Evolutionary conservation across 1,140 invertebrate species (phyloP).

Genomic region (Drosophila auraria): DNA sequence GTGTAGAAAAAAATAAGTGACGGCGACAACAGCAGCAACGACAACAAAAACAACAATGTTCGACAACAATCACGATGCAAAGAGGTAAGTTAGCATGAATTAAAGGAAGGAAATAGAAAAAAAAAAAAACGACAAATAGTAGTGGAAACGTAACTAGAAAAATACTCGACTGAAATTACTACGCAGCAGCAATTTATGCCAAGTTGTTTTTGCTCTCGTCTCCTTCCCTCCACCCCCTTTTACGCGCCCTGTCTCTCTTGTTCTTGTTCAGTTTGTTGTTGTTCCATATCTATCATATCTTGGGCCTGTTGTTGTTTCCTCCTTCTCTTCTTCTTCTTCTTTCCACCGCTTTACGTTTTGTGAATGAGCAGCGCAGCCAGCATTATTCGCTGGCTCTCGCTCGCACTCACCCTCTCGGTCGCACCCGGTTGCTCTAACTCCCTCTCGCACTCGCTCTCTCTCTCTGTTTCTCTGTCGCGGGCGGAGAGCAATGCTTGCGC

Average conservation of each 20-base stretch:
- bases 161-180: constrained; percentile 78
- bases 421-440: constrained; percentile 17
- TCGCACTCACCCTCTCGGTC: constrained; percentile 27
- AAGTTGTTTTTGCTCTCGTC: constrained; percentile 53
- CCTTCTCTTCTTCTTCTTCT: constrained; percentile 29
- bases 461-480: neutral
- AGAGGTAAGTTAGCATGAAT: constrained; percentile 31
- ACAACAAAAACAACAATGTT: constrained; percentile 17
- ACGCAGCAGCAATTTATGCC: constrained; percentile 83
- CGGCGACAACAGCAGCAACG: constrained; percentile 6
- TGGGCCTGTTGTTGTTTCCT: constrained; percentile 56
- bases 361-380: constrained; percentile 66
- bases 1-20: constrained; percentile 41
- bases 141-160: constrained; percentile 53
- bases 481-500: constrained; percentile 20
- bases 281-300: constrained; percentile 82
- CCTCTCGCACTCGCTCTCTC: neutral
- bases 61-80: constrained; percentile 16
- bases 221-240: constrained; percentile 31
- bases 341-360: constrained; percentile 56
- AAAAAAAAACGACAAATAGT: constrained; percentile 6
- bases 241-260: constrained; percentile 21
- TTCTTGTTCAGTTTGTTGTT: constrained; percentile 58
- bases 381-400: constrained; percentile 29
- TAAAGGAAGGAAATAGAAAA: neutral